Base-by-base conservation (phyloP, 2,797 vertebrate species). In the Spinus pinus region DNA sequence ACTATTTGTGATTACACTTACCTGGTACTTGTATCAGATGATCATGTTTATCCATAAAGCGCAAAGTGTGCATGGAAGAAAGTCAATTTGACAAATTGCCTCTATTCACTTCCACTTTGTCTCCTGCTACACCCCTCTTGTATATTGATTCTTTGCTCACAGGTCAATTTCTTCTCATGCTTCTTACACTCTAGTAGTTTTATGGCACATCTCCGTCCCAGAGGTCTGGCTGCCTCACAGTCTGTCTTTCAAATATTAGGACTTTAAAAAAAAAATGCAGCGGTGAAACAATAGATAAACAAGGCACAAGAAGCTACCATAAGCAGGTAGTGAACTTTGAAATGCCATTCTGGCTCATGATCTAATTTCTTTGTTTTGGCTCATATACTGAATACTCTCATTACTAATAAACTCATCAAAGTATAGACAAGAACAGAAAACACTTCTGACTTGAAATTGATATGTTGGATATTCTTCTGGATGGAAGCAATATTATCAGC, bases 61-160 rank as follows among this genome's bases (percentile, higher is more conserved):
- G 18, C 0, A 1, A 83, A 81, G 39, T 33, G 30, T 64, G 33
- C n/a, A 37, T 61, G 42, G 90, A 39, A 90, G 53, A 90, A 94
- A 78, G 86, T 54, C 69, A 92, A 86, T 93, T 61, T 93, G 86
- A 93, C 72, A 90, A 96, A 83, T 90, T 86, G 42, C 39, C 18
- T 83, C 69, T 49, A 46, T 67, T 90, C 92, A 65, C 24, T 88
- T 95, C 70, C 73, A 79, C 65, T 91, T 44, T 61, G 17, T 39
- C 42, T 83, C 46, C 57, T 79, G 61, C 41, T 84, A 75, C 54
- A 74, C 33, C 42, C 15, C 39, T 79, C 42, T 69, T 94, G 20
- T 30, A 14, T 84, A 92, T 72, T 72, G 90, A 94, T 93, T 90
- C 58, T 83, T 54, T 81, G 12, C 22, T 92, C 57, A 53, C 35